Base-by-base conservation (phyloP, 2,797 vertebrate species). In the Muscicapa striata region DNA sequence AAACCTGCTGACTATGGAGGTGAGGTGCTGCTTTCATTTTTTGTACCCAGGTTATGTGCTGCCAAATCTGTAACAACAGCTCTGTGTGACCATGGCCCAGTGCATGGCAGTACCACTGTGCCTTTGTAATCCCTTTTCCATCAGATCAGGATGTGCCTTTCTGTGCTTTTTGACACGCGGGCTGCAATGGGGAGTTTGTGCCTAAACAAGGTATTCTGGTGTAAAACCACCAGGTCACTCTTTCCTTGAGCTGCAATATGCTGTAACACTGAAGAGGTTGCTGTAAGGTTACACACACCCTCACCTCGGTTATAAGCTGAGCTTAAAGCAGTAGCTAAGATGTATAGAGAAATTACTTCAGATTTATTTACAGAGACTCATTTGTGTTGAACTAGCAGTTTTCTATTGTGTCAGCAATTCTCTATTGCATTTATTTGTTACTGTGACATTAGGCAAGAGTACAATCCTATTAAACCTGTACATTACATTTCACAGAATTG, bases 391-490 rank as follows among this genome's bases (percentile, higher is more conserved):
- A 98, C 97, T 97, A 97, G 97, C 96, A 89, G 95, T 92, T 98
- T 98, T 96, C 97, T 83, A 89, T 96, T 89, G 96, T 97, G 97
- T 98, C 98, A 98, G 98, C 97, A 97, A 87, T 95, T 97, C 97
- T 97, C 90, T 95, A 92, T 97, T 97, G 96, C 95, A 92, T 97
- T 97, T 98, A 96, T 98, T 98, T 97, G 97, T 97, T 97, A 95
- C 95, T 87, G 84, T 90, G 91, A 95, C 96, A 90, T 96, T 97
- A 96, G 97, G 98, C 93, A 96, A 96, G 95, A 97, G 95, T 94
- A 97, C 96, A 98, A 97, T 97, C 96, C 97, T 98, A 97, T 98
- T 98, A 98, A 98, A 97, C 95, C 97, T 97, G 94, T 90, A 96
- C 96, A 96, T 97, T 97, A 96, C 94, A 95, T 98, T 97, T 96